Base-by-base conservation (phyloP, 2,113 vertebrate species). In the Ammospiza caudacuta region DNA sequence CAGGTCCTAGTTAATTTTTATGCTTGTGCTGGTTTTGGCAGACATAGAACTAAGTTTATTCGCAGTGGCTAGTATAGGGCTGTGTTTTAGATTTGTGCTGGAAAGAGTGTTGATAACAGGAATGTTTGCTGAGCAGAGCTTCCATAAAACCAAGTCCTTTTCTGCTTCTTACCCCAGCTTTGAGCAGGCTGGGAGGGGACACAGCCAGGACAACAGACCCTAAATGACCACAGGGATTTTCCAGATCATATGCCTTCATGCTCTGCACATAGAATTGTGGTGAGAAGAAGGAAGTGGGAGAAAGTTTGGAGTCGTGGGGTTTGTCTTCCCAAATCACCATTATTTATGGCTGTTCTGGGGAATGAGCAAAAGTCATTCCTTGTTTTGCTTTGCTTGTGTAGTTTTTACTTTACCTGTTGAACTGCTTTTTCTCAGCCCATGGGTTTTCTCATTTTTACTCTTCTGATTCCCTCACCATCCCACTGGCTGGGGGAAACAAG, bases 401-500 rank as follows among this genome's bases (percentile, higher is more conserved):
- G 7, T n/a, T 61, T 83, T 61, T 70, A 15, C 3, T 35, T 51
- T 24, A 24, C 15, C 24, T 24, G 8, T 61, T 70, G 23, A 51
- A 35, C 15, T 52, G 19, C 1, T n/a, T 28, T 19, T 51, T 29
- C 20, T 51, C 24, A 51, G 28, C 15, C 2, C 15, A 29, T 5
- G 9, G 23, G 12, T 51, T 70, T 70, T 31, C 21, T 25, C 25
- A 59, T 37, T 77, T 86, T 59, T 37, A 43, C 5, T 5, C 21
- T 31, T 86, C 37, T 77, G 46, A 52, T 77, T 68, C 33, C 25
- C 10, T 52, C 33, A 39, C 6, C 35, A 44, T 41, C 6, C 37
- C 7, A 15, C 9, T 0, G 0, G 15, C 39, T 7, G 2, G 14
- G 11, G 9, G 8, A 31, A 37, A 67, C 29, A 15, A 68, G 14